Evolutionary conservation across 2,113 vertebrate genomes (phyloP), one percentile per base, ranked within the genome.

Genomic region (Xenopus laevis): DNA sequence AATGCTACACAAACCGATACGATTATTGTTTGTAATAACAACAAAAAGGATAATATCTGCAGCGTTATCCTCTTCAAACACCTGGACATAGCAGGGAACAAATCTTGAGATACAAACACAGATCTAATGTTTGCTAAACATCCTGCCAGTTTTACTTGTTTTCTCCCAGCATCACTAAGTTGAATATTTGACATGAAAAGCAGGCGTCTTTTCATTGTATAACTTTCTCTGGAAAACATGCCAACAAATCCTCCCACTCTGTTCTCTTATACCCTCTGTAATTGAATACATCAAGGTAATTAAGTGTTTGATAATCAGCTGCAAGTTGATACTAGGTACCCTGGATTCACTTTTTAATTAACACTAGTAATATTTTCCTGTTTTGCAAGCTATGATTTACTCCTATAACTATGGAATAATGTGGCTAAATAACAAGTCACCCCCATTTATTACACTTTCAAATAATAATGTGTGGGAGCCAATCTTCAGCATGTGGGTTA

Each of bases 61-160:
- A 78, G 47, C 18, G 20, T 50, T 21, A 12, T 67, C 33, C 33
- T 27, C 33, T 45, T 21, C 21, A 23, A 67, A 67, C 69, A 78
- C 63, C 62, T 64, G 71, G 52, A 68, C 70, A 18, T 65, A 40
- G 73, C 66, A 71, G 77, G 67, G 79, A 75, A 82, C 58, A 85
- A 86, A 82, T 79, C 62, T 75, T 65, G 68, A 21, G 50, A 44
- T 72, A 75, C 33, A 80, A 70, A 17, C 5, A 65, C 71, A 82
- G 52, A 40, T 57, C 13, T 72, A 79, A 71, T 81, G 20, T 83
- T 83, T 82, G 65, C 17, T 71, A 81, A 82, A 81, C 47, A 82
- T 5, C 18, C 60, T 72, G 79, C 45, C 64, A 40, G 78, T 82
- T 1, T 60, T 83, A 79, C 81, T 33, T 79, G 13, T 73, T 84